These are phyloP conservation scores for Argyra leucocephala DNA, from an alignment of 2,888 invertebrate genomes.

Conservation along the genomic window DNA sequence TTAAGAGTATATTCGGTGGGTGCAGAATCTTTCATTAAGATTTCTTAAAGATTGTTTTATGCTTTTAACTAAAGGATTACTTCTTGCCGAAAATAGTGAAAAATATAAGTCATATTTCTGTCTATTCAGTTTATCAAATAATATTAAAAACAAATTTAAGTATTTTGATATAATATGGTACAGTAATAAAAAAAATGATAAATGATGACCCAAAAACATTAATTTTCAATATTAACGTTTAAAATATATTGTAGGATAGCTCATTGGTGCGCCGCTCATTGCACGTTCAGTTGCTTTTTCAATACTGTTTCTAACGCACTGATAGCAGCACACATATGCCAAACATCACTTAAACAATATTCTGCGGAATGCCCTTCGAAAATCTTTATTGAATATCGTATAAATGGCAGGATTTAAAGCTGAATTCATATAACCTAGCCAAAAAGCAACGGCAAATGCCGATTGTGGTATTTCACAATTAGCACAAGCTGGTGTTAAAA, in stretches of 20 bases:
- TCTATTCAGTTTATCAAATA: too few relatives aligned
- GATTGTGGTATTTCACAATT: constrained; percentile 66
- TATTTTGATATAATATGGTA: too few relatives aligned
- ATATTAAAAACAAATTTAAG: too few relatives aligned
- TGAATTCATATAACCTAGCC: constrained; percentile 96
- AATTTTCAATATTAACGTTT: neutral
- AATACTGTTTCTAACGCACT: constrained; percentile 53
- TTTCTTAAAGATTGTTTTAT: neutral
- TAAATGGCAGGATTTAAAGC: constrained; percentile 92
- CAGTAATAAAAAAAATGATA: too few relatives aligned
- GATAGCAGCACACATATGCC: constrained; percentile 73
- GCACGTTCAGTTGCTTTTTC: constrained; percentile 45
- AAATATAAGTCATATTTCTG: neutral
- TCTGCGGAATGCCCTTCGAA: constrained; percentile 86
- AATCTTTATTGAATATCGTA: constrained; percentile 96
- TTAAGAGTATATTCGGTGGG: constrained; percentile 3
- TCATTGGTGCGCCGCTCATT: constrained; percentile 44
- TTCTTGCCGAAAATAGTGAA: neutral
- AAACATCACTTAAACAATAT: constrained; percentile 93
- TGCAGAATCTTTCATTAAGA: neutral
- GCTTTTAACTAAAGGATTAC: neutral
- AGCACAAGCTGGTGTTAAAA: constrained; percentile 71
- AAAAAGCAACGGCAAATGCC: constrained; percentile 87
- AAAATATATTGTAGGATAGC: constrained; percentile 33
- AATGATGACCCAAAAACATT: neutral